A percentile compares a stretch with the other conserved stretches of the same genome.
Conservation (phyloP, 1,140 invertebrate species). For the Paraescarpia echinospica region DNA sequence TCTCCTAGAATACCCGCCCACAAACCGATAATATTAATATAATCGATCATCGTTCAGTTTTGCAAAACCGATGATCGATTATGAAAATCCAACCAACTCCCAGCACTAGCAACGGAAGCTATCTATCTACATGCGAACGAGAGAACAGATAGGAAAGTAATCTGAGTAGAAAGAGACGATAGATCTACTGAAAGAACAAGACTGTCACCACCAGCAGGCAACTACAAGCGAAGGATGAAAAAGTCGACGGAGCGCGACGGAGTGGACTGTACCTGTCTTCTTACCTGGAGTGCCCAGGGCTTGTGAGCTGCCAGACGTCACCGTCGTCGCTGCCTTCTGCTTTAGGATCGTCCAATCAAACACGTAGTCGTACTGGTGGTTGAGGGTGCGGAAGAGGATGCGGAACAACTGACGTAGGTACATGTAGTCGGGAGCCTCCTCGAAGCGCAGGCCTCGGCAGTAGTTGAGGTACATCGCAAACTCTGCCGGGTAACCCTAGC, state of each 20-base stretch:
- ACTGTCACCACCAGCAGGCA: not conserved
- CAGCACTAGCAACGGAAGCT: too few species aligned
- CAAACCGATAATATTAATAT: too few species aligned
- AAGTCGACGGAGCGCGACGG: not conserved
- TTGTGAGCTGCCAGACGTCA: constrained; percentile 9
- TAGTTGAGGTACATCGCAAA: constrained; percentile 99
- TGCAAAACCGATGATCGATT: too few species aligned
- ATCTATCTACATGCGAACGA: too few species aligned
- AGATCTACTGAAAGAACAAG: not conserved
- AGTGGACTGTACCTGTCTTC: not conserved
- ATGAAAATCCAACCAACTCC: too few species aligned
- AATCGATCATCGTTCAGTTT: too few species aligned
- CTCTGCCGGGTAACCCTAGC: constrained; percentile 94
- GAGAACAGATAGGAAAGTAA: not conserved
- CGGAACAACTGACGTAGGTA: constrained; percentile 95
- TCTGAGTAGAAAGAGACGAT: too few species aligned
- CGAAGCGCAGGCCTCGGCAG: constrained; percentile 90
- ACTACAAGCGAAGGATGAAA: not conserved
- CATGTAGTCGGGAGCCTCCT: constrained; percentile 97
- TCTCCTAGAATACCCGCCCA: too few species aligned
- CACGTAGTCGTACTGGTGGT: constrained; percentile 99
- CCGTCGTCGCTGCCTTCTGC: constrained; percentile 61
- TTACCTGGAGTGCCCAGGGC: constrained; percentile 16
- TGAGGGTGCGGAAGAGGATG: constrained; percentile 97
- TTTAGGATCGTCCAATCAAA: constrained; percentile 99